A percentile compares a stretch with the other conserved stretches of the same genome.
phyloP scores from a whole-genome alignment of 1,140 invertebrate genomes.

The Euglossa dilemma region DNA sequence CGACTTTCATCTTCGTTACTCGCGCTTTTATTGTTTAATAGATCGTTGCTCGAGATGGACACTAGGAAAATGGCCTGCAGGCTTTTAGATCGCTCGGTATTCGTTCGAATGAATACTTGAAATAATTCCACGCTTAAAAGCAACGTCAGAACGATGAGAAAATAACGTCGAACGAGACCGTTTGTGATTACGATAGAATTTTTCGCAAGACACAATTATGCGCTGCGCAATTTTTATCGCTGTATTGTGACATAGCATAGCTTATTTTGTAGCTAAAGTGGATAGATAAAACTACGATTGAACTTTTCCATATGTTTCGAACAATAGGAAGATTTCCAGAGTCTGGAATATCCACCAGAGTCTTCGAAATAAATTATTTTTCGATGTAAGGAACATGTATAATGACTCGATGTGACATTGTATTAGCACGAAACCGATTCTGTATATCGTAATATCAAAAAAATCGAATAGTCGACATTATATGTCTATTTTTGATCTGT shows the following conservation, averaged over 20 bases:
- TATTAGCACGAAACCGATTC: no score
- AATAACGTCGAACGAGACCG: background rate
- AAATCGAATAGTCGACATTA: no score
- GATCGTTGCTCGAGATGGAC: no score
- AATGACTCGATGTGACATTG: no score
- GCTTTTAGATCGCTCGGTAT: background rate
- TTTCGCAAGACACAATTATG: background rate
- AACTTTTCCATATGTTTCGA: background rate
- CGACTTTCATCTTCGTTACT: background rate
- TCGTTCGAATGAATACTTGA: background rate
- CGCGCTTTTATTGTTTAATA: background rate
- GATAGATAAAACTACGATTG: slow-evolving; percentile 19
- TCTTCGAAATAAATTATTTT: no score
- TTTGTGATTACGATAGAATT: background rate
- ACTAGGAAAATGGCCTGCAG: background rate
- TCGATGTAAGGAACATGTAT: no score
- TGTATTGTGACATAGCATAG: background rate
- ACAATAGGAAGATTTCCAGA: background rate
- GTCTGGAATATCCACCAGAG: no score
- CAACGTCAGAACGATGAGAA: background rate
- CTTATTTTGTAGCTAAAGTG: background rate
- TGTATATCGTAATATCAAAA: no score
- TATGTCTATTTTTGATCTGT: no score
- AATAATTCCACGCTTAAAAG: background rate
- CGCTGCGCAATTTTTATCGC: background rate